phyloP scores from a whole-genome alignment of 2,888 invertebrate genomes.

The Ariolimax columbianus region DNA sequence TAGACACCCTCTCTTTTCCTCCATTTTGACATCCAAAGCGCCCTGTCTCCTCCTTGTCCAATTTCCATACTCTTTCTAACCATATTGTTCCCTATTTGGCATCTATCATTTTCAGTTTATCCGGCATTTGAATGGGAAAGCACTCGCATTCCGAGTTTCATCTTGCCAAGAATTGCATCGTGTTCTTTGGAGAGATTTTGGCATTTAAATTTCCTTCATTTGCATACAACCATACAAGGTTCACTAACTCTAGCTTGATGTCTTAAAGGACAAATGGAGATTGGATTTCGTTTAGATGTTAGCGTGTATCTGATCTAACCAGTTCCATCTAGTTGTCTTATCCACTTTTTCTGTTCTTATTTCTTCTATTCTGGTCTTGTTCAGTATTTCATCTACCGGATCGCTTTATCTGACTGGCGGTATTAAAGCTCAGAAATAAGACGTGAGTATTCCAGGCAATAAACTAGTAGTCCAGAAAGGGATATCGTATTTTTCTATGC shows the following conservation, averaged over 20 bases:
- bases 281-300: background rate
- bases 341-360: background rate
- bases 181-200: background rate
- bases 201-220: background rate
- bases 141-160: background rate
- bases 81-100: background rate
- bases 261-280: background rate
- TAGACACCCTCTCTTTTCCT: background rate
- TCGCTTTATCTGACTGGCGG: no score
- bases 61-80: background rate
- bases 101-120: background rate
- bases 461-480: no score
- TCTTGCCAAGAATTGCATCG: background rate
- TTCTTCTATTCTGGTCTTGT: background rate
- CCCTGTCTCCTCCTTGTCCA: background rate
- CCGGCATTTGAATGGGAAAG: background rate
- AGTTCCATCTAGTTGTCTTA: background rate
- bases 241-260: background rate
- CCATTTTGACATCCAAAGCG: background rate
- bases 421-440: no score
- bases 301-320: background rate
- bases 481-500: no score
- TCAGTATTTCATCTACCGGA: background rate
- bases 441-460: no score
- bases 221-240: background rate